Evolutionary conservation across 2,888 invertebrate genomes (phyloP).

Genomic region (Nemoura dubitans): DNA sequence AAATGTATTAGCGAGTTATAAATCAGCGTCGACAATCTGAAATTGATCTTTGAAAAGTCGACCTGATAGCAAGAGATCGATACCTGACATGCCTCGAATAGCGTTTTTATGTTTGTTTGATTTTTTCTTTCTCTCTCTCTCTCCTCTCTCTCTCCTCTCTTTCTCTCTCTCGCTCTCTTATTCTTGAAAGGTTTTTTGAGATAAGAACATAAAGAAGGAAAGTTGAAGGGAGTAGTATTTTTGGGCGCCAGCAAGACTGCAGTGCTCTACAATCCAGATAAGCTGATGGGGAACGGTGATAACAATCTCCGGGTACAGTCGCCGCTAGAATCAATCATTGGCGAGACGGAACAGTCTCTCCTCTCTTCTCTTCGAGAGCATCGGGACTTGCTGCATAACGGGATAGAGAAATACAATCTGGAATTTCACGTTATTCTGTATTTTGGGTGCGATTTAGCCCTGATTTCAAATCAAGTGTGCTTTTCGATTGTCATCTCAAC

Average conservation of each 20-base stretch:
- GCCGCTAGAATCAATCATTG: slow-evolving; percentile 4
- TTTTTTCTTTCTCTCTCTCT: slow-evolving; percentile 33
- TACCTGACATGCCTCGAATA: slow-evolving; percentile 38
- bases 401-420: no score
- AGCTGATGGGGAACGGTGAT: slow-evolving; percentile 33
- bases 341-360: neutral
- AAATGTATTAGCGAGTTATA: slow-evolving; percentile 48
- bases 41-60: slow-evolving; percentile 45
- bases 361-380: neutral
- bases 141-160: slow-evolving; percentile 19
- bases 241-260: slow-evolving; percentile 37
- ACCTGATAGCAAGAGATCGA: slow-evolving; percentile 39
- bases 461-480: no score
- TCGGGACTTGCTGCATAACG: neutral
- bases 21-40: slow-evolving; percentile 46
- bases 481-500: no score
- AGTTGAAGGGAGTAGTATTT: slow-evolving; percentile 27
- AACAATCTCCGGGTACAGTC: slow-evolving; percentile 38
- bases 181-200: slow-evolving; percentile 37
- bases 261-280: slow-evolving; percentile 34
- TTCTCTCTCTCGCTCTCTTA: neutral
- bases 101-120: slow-evolving; percentile 42
- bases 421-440: no score
- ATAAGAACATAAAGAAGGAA: slow-evolving; percentile 40
- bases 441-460: no score